Evolutionary conservation across 2,888 invertebrate genomes (phyloP), one percentile per base, ranked within the genome.

Genomic region (Leptinotarsa peninsularis): DNA sequence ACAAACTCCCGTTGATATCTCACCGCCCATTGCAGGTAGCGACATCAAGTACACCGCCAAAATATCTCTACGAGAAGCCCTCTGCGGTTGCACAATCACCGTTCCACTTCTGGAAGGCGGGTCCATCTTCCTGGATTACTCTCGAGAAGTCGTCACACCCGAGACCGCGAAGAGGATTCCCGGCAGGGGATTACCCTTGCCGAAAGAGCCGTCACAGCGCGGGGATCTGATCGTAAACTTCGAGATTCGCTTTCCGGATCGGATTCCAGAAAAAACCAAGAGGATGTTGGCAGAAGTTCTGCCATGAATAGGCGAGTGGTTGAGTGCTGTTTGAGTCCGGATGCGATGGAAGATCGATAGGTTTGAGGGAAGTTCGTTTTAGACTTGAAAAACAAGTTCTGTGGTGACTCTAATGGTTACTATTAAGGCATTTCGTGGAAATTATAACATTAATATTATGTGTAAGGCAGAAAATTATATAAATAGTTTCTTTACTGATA

Each of bases 181-280:
- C 4, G 96, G 96, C 5, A 66, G 95, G 81, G 98, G 98, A 0
- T 90, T 98, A 76, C 98, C 98, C 0, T 93, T 93, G 88, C 96
- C 98, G 0, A 98, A 98, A 89, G 97, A 98, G 83, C 95, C 96
- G 0, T 92, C 93, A 17, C 90, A 93, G 83, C 93, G 94, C 83
- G 98, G 98, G 63, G 97, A 98, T 88, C 90, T 98, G 14, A 89
- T 98, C 50, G 94, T 98, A 5, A 93, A 94, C 58, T 98, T 98
- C 87, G 96, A 98, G 88, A 96, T 98, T 84, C 93, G 93, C 84
- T 98, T 98, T 90, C 98, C 98, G 0, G 94, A 95, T 50, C 74
- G 76, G 66, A 21, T 85, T 7, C 58, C 79, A 18, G 66, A 74
- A 18, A 75, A 75, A 49, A 73, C 74, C 49, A 83, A 81, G 73